Evolutionary conservation across 2,113 vertebrate genomes (phyloP).

Genomic region (Onychostoma macrolepis): DNA sequence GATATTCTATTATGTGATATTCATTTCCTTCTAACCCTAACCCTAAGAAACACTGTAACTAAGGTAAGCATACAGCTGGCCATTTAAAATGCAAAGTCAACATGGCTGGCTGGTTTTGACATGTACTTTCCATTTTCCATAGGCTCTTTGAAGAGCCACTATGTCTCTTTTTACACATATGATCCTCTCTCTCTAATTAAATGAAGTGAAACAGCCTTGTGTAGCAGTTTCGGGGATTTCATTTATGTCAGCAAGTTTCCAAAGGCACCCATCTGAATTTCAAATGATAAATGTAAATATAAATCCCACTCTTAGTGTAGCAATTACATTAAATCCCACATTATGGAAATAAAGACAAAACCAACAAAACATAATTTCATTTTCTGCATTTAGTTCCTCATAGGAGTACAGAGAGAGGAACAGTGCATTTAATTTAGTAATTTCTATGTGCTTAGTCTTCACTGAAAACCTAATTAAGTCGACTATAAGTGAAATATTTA

Average conservation of each 20-base stretch:
- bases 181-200: constrained; percentile 72
- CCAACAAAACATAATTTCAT: constrained; percentile 78
- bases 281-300: constrained; percentile 89
- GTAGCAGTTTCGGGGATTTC: constrained; percentile 79
- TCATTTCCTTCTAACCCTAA: background rate
- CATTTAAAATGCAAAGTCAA: constrained; percentile 2
- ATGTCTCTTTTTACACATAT: constrained; percentile 51
- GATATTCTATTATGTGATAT: background rate
- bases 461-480: constrained; percentile 73
- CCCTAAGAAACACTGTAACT: background rate
- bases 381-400: constrained; percentile 72
- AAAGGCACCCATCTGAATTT: constrained; percentile 87
- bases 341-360: constrained; percentile 84
- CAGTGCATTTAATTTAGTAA: constrained; percentile 76
- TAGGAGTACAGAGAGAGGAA: constrained; percentile 66
- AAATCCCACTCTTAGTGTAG: constrained; percentile 79
- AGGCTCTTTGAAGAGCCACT: background rate
- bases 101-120: constrained; percentile 27
- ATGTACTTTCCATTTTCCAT: constrained; percentile 32
- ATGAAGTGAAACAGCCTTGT: constrained; percentile 74
- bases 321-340: constrained; percentile 83
- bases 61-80: background rate
- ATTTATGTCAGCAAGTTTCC: constrained; percentile 89
- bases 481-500: constrained; percentile 74
- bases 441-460: constrained; percentile 77